phyloP scores from a whole-genome alignment of 2,797 vertebrate species.

The Ambastaia sidthimunki region DNA sequence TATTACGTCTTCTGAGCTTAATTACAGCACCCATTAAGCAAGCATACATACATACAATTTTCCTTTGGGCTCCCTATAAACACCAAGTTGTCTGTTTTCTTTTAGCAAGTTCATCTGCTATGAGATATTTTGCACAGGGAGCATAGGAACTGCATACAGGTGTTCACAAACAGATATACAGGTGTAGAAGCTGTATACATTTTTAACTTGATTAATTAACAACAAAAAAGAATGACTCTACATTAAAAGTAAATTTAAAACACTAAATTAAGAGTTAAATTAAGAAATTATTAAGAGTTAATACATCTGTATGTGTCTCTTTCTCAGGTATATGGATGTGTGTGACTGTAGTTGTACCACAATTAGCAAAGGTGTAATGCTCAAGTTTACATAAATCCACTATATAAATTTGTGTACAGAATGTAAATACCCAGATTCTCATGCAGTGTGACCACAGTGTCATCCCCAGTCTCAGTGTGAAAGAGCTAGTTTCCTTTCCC shows the following conservation, averaged over 20 bases:
- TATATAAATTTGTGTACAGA: not conserved
- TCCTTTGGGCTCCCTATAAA: not conserved
- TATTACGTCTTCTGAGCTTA: not conserved
- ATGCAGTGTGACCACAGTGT: not conserved
- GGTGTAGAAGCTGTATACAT: not conserved
- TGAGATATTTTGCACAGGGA: not conserved
- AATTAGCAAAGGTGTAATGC: not conserved
- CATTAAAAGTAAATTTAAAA: too few species aligned
- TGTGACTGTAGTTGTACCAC: not conserved
- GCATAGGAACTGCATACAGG: not conserved
- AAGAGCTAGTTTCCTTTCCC: slow-evolving; percentile 98
- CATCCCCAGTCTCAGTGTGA: slow-evolving; percentile 84
- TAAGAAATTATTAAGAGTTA: too few species aligned
- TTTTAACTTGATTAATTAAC: not conserved
- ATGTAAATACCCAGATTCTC: not conserved
- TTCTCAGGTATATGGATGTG: not conserved
- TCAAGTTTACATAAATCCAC: not conserved
- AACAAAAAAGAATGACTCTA: too few species aligned
- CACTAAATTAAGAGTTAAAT: too few species aligned
- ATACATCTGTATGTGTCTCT: not conserved
- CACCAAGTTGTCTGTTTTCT: too few species aligned
- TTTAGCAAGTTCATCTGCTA: not conserved
- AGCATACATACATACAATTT: not conserved
- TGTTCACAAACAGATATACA: too few species aligned
- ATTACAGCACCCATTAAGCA: not conserved